Evolutionary conservation across 2,113 vertebrate genomes (phyloP).

Genomic region (Plecturocebus donacophilus): DNA sequence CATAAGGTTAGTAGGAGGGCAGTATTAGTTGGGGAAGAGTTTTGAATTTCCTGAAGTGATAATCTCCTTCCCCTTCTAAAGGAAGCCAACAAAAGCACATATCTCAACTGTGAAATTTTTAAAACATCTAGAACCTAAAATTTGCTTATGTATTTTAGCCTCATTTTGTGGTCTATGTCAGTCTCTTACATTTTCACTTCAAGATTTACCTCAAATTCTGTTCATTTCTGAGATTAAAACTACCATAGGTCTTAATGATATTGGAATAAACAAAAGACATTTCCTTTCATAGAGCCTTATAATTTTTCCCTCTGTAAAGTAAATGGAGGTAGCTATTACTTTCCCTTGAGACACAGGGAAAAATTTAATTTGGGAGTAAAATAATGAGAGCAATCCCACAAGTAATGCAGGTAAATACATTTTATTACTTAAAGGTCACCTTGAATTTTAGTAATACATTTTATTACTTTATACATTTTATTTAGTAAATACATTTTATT

Average conservation of each 20-base stretch:
- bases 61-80: not conserved
- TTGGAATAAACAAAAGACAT: not conserved
- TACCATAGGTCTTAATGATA: not conserved
- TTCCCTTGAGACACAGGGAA: not conserved
- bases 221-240: not conserved
- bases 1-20: slow-evolving; percentile 6
- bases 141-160: not conserved
- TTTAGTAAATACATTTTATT: not conserved
- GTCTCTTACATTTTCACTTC: not conserved
- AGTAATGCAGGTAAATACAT: not conserved
- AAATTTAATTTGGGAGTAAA: not conserved
- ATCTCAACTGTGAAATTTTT: not conserved
- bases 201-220: not conserved
- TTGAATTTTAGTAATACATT: not conserved
- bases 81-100: not conserved
- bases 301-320: not conserved
- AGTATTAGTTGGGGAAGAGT: not conserved
- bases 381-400: not conserved
- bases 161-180: not conserved
- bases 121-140: not conserved
- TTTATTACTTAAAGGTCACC: not conserved
- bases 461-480: too few relatives aligned
- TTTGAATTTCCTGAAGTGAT: not conserved
- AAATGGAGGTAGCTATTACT: not conserved
- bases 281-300: not conserved